Conservation (phyloP, 2,113 vertebrate genomes). For the Psammodynastes pulverulentus region DNA sequence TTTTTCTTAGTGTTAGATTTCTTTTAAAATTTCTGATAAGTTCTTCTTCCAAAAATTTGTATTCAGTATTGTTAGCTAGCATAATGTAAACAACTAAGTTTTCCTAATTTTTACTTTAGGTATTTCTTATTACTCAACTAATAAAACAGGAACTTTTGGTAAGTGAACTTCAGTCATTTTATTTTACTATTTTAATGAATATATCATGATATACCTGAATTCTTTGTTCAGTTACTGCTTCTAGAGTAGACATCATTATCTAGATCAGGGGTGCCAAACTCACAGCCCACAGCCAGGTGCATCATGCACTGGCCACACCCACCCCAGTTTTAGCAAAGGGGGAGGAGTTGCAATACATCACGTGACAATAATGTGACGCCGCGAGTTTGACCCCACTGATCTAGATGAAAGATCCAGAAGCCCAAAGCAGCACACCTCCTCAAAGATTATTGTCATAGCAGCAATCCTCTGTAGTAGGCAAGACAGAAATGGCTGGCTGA, state of each 20-base stretch:
- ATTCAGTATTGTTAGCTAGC: background rate
- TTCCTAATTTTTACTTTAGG: slow-evolving; percentile 38
- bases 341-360: too few species aligned
- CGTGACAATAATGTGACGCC: too few species aligned
- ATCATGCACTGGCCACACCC: too few species aligned
- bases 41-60: too few species aligned
- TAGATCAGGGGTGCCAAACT: too few species aligned
- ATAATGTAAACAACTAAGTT: background rate
- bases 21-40: background rate
- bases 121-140: background rate
- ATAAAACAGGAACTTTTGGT: slow-evolving; percentile 24
- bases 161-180: background rate
- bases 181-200: background rate
- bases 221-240: too few species aligned
- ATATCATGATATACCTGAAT: background rate
- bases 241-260: background rate
- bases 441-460: background rate
- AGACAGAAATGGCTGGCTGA: background rate
- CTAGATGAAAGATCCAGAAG: background rate
- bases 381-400: too few species aligned
- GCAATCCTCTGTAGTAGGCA: background rate
- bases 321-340: too few species aligned
- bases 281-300: too few species aligned
- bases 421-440: background rate
- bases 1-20: background rate